phyloP scores from a whole-genome alignment of 1,140 invertebrate genomes.

The Epicauta chinensis region DNA sequence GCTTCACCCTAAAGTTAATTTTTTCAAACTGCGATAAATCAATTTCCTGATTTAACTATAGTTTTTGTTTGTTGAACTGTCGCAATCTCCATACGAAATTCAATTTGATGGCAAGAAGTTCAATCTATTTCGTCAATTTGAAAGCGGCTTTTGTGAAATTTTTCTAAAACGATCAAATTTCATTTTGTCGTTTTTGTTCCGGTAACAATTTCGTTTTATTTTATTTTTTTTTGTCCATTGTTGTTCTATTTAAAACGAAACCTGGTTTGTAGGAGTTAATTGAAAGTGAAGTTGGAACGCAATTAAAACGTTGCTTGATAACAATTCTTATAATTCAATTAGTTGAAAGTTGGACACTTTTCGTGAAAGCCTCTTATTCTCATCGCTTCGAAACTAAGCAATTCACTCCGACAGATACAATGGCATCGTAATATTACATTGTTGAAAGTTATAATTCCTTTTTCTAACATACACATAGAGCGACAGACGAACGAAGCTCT shows the following conservation, averaged over 20 bases:
- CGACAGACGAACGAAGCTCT: no score
- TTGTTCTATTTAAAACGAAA: not conserved
- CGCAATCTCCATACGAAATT: no score
- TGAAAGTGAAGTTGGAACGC: constrained; percentile 16
- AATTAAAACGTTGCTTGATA: constrained; percentile 17
- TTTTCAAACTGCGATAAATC: no score
- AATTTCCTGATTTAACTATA: no score
- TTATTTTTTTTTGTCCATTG: not conserved
- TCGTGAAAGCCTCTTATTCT: constrained; percentile 16
- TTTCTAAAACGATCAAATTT: no score
- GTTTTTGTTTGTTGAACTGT: no score
- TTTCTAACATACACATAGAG: not conserved
- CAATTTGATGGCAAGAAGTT: no score
- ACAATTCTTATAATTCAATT: constrained; percentile 18
- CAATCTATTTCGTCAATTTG: no score
- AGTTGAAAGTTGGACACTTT: constrained; percentile 14
- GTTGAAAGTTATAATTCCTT: constrained; percentile 14
- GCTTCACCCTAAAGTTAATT: no score
- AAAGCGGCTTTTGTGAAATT: no score
- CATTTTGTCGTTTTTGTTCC: no score
- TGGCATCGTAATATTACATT: constrained; percentile 13
- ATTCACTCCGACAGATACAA: constrained; percentile 14
- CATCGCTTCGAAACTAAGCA: constrained; percentile 3
- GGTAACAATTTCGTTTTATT: constrained; percentile 1
- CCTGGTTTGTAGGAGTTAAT: constrained; percentile 10